phyloP scores from a whole-genome alignment of 30 jellyfish, hydroid and myxozoan species.

The Turritopsis rubra region DNA sequence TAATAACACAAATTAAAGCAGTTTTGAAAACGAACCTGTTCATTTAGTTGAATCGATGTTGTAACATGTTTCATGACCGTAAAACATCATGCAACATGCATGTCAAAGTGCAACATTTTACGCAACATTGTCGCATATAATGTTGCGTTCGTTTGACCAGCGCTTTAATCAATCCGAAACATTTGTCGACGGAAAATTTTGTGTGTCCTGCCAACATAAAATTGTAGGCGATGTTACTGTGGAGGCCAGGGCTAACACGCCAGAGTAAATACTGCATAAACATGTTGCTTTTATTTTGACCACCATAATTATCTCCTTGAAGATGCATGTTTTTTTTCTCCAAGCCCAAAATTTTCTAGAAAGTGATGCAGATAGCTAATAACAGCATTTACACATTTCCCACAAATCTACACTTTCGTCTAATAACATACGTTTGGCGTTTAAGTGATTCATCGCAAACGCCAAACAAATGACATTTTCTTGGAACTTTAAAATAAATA shows the following conservation, averaged over 20 bases:
- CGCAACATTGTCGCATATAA: no score
- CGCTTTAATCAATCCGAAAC: neutral
- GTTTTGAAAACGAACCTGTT: no score
- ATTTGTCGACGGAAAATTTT: neutral
- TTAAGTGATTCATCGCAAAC: neutral
- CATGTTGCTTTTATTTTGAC: slow-evolving; percentile 1
- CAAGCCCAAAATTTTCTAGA: neutral
- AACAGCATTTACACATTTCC: neutral
- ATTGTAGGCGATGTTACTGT: neutral
- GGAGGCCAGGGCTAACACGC: neutral
- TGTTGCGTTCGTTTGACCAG: neutral
- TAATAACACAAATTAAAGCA: no score
- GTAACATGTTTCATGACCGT: no score
- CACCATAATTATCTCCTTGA: slow-evolving; percentile 3
- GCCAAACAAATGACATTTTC: neutral
- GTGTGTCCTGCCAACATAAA: slow-evolving; percentile 19
- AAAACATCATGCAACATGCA: no score
- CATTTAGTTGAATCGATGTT: no score
- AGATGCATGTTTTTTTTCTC: neutral
- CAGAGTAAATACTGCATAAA: neutral
- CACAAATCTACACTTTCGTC: neutral
- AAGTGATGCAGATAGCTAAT: neutral
- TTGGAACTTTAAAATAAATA: neutral
- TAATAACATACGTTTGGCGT: slow-evolving; percentile 4
- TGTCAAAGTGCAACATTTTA: no score